Base-by-base conservation (phyloP, 2,797 vertebrate genomes). In the Melanotaenia nigrans region DNA sequence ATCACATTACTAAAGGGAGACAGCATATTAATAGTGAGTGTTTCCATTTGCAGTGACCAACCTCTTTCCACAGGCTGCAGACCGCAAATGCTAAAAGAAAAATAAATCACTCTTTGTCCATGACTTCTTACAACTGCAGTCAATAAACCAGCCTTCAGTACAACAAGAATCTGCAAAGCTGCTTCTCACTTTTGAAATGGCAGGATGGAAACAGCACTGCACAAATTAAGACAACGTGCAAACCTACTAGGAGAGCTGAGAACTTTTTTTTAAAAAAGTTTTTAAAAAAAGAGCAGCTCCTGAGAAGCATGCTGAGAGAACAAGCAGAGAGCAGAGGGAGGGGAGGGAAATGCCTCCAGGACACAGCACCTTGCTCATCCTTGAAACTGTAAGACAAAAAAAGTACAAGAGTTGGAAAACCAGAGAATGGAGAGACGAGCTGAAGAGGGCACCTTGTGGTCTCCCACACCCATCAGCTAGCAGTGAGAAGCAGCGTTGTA, bases 181-280 rank as follows among this genome's bases (percentile, higher is more conserved):
- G 84, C 79, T 77, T 80, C 79, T 75, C 86, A 81, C 82, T 69
- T 81, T 63, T 83, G 51, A 72, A 84, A 85, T 7, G 71, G 74
- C 73, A 51, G 75, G 85, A 90, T 81, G 83, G 90, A 91, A 91
- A 90, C 87, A 87, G 82, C 71, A 73, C 12, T 33, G 61, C 74
- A 77, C 83, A 90, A 89, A 91, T 90, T 87, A 90, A 88, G 85
- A 87, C 85, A 86, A 82, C 89, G 90, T 75, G 82, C 81, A 78
- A 86, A 84, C 72, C 78, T 78, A 85, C 79, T 81, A 73, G 61
- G 77, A 79, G 76, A 84, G 69, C 68, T 1, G 47, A 55, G 78
- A 90, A 86, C 90, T 92, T 73, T 92, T 28, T 28, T 28, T 28
- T 3, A 3, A 28, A 28, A 28, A 24, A 28, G 53, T 70, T 87